Conservation (phyloP, 1,140 invertebrate species). For the Drosophila ambigua region DNA sequence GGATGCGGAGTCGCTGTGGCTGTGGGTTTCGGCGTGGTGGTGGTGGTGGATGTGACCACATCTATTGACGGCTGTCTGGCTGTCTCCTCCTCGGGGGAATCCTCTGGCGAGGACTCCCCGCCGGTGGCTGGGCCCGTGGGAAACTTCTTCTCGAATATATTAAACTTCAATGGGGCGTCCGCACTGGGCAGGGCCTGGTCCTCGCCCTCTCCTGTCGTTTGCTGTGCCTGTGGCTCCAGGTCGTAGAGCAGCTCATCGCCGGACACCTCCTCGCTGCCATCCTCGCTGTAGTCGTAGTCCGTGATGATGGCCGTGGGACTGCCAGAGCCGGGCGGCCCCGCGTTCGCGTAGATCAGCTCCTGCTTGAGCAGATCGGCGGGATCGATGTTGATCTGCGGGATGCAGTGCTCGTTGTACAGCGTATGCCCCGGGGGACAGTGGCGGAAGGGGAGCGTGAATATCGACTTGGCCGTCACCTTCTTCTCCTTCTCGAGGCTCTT, state of each 20-base stretch:
- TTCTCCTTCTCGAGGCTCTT: slow-evolving; percentile 69
- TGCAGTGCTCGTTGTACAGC: slow-evolving; percentile 66
- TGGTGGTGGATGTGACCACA: slow-evolving; percentile 1
- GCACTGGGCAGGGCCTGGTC: slow-evolving; percentile 71
- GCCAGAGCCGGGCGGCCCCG: neutral
- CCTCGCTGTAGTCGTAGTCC: slow-evolving; percentile 60
- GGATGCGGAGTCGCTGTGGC: slow-evolving; percentile 7
- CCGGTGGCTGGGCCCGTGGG: slow-evolving; percentile 49
- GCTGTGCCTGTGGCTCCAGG: slow-evolving; percentile 13
- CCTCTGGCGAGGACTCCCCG: neutral
- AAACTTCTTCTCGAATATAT: slow-evolving; percentile 77
- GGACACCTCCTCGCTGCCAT: slow-evolving; percentile 15
- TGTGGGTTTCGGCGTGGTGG: neutral
- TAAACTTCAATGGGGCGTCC: slow-evolving; percentile 80
- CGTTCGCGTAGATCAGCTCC: slow-evolving; percentile 44
- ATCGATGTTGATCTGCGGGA: slow-evolving; percentile 70
- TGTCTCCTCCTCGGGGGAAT: slow-evolving; percentile 16
- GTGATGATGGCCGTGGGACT: slow-evolving; percentile 15
- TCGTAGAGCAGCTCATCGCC: slow-evolving; percentile 45
- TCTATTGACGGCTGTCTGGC: neutral
- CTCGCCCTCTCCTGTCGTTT: slow-evolving; percentile 11
- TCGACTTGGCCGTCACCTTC: slow-evolving; percentile 81
- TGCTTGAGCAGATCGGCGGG: slow-evolving; percentile 57
- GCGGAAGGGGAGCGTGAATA: slow-evolving; percentile 73
- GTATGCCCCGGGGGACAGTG: slow-evolving; percentile 69